Conservation (phyloP, 2,888 invertebrate genomes). For the Bimastos eiseni region DNA sequence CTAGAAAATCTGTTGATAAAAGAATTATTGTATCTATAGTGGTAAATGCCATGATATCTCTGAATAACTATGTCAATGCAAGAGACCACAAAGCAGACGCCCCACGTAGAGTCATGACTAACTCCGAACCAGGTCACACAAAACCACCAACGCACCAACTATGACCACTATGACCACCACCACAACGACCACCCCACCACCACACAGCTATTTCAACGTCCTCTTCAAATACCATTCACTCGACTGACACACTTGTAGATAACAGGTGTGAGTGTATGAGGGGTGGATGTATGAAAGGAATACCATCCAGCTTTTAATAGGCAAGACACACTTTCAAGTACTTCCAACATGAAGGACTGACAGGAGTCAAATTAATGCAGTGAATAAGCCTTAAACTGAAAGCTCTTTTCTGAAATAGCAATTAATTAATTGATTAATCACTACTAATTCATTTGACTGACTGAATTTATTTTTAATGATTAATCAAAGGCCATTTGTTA, state of each 20-base stretch:
- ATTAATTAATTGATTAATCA: background rate
- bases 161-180: background rate
- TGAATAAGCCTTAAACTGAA: background rate
- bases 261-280: background rate
- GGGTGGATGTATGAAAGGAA: background rate
- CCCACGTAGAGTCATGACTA: background rate
- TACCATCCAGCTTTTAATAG: background rate
- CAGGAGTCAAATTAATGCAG: background rate
- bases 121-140: background rate
- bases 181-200: background rate
- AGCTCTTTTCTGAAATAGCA: background rate
- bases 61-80: background rate
- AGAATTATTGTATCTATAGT: too few species aligned
- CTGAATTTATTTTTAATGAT: too few species aligned
- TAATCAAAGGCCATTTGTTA: too few species aligned
- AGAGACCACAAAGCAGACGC: background rate
- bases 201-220: background rate
- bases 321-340: background rate
- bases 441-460: too few species aligned
- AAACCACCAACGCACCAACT: background rate
- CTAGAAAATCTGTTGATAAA: too few species aligned
- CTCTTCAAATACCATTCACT: background rate
- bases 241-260: background rate
- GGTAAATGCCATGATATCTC: too few species aligned
- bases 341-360: background rate